Evolutionary conservation across 2,888 invertebrate genomes (phyloP), one percentile per base, ranked within the genome.

Genomic region (Chrysopilus asiliformis): DNA sequence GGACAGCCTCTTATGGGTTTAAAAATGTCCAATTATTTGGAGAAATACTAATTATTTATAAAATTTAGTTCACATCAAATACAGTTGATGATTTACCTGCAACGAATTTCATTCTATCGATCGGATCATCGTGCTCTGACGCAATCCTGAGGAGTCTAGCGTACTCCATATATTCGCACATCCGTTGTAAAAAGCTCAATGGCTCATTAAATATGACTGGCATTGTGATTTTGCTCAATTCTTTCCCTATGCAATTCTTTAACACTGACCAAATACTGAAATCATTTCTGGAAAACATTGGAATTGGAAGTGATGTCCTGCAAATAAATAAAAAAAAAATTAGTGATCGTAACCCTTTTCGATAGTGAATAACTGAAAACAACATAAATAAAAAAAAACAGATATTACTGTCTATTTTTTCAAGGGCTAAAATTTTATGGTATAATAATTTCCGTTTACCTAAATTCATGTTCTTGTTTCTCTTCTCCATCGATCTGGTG

Each of bases 141-240:
- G 91, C 93, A 55, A 76, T 70, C 38, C 79, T 71, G 8, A 56
- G 36, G 27, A 72, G 59, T 33, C 70, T 65, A 6, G 85, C 76
- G 54, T 94, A 94, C 61, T 94, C 93, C 76, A 94, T 76, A 56
- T 90, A 90, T 66, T 95, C 94, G 26, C 89, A 78, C 67, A 94
- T 79, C 41, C 94, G 71, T 69, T 95, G 93, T 26, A 95, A 76
- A 66, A 94, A 93, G 51, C 87, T 89, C 43, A 95, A 68, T 8
- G 94, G 94, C 64, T 95, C 94, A 67, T 94, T 95, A 68, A 94
- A 90, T 47, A 86, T 81, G 46, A 94, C 89, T 43, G 94, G 94
- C 89, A 94, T 91, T 24, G 91, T 86, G 64, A 93, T 90, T 70
- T 91, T 91, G 57, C 89, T 89, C 48, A 94, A 69, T 65, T 94